phyloP scores from a whole-genome alignment of 1,140 invertebrate genomes.

The Lutraria rhynchaena region DNA sequence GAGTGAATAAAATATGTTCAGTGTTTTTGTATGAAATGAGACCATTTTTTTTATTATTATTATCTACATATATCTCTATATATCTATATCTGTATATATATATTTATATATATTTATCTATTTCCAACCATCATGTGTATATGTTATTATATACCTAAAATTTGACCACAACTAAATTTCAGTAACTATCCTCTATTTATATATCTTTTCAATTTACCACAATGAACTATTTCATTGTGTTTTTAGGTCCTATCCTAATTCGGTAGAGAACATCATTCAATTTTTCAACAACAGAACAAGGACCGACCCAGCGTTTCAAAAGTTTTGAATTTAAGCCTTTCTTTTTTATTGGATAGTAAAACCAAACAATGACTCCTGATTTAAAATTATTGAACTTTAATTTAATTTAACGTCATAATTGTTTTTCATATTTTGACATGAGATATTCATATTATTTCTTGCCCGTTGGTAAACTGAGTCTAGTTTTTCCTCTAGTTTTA shows the following conservation, averaged over 20 bases:
- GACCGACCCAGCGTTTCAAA: slow-evolving; percentile 36
- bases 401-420: slow-evolving; percentile 47
- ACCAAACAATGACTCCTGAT: too few species aligned
- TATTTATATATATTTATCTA: neutral
- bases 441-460: too few species aligned
- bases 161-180: too few species aligned
- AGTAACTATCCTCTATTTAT: neutral
- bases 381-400: too few species aligned
- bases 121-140: too few species aligned
- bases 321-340: slow-evolving; percentile 45
- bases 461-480: slow-evolving; percentile 59
- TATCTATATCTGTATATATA: neutral
- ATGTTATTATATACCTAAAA: too few species aligned
- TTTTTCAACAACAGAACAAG: slow-evolving; percentile 46
- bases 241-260: slow-evolving; percentile 19
- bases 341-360: too few species aligned
- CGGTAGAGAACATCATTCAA: slow-evolving; percentile 43
- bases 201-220: slow-evolving; percentile 54
- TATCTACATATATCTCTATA: neutral
- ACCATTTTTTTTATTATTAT: neutral
- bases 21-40: too few species aligned
- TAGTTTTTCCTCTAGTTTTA: slow-evolving; percentile 58
- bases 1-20: too few species aligned
- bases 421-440: slow-evolving; percentile 46
- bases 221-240: slow-evolving; percentile 38